Conservation (phyloP, 1,140 invertebrate genomes). For the Drosophila parabipectinata region DNA sequence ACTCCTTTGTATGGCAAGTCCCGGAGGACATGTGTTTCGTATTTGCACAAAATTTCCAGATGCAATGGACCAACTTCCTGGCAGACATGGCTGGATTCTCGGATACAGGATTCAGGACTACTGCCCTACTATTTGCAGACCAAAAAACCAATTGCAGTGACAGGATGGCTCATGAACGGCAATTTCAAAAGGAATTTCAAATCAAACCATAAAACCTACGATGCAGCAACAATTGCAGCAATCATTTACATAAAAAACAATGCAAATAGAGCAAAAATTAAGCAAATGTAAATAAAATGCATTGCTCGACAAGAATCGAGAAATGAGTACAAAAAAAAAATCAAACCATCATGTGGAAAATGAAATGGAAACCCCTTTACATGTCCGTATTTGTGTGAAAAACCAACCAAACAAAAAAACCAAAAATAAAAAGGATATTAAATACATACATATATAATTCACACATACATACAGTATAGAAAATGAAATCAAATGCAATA, state of each 20-base stretch:
- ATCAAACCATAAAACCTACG: slow-evolving; percentile 22
- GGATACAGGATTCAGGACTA: not conserved
- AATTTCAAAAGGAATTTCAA: slow-evolving; percentile 47
- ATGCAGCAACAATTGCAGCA: slow-evolving; percentile 42
- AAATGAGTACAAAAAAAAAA: slow-evolving; percentile 24
- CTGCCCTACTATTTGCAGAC: not conserved
- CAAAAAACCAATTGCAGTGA: slow-evolving; percentile 12
- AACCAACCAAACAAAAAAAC: not conserved
- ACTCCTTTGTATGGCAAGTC: too few relatives aligned
- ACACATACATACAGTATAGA: slow-evolving; percentile 5
- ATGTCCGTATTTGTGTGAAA: not conserved
- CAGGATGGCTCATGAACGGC: slow-evolving; percentile 13
- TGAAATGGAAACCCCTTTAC: slow-evolving; percentile 22
- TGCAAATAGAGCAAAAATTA: slow-evolving; percentile 61
- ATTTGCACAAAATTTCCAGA: too few relatives aligned
- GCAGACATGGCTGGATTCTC: not conserved
- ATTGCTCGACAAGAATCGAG: slow-evolving; percentile 30
- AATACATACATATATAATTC: not conserved
- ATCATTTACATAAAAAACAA: slow-evolving; percentile 70
- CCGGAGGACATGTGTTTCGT: too few relatives aligned
- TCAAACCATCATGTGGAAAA: slow-evolving; percentile 32
- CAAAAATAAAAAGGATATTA: slow-evolving; percentile 6
- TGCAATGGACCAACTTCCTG: slow-evolving; percentile 2
- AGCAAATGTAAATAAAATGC: slow-evolving; percentile 66
- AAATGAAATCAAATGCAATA: slow-evolving; percentile 56